Percentiles rank a stretch among this genome's conserved stretches.
phyloP scores from a whole-genome alignment of 2,113 vertebrate species.

The Cyprinodon tularosa region DNA sequence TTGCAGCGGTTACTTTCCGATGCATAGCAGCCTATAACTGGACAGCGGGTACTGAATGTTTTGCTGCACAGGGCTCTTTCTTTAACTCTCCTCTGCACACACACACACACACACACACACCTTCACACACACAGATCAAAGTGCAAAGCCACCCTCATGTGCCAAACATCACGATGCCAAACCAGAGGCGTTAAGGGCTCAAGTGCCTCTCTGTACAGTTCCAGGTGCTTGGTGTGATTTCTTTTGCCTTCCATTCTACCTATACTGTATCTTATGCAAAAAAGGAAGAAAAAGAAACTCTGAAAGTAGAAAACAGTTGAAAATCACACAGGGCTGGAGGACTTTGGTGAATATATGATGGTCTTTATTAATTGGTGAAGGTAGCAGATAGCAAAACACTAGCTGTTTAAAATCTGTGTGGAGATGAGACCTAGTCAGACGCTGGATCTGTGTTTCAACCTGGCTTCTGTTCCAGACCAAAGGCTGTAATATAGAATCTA shows the following conservation, averaged over 20 bases:
- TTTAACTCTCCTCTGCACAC: slow-evolving; percentile 1
- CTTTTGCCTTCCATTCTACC: slow-evolving; percentile 74
- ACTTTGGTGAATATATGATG: slow-evolving; percentile 51
- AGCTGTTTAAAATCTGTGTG: slow-evolving; percentile 49
- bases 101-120: slow-evolving; percentile 22
- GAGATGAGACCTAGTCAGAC: slow-evolving; percentile 36
- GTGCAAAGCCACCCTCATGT: slow-evolving; percentile 60
- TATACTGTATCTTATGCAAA: slow-evolving; percentile 77
- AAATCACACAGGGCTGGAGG: slow-evolving; percentile 28
- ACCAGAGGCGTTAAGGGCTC: slow-evolving; percentile 71
- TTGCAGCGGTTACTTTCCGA: slow-evolving; percentile 19
- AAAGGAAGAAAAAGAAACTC: slow-evolving; percentile 20
- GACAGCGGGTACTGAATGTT: slow-evolving; percentile 1
- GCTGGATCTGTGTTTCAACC: slow-evolving; percentile 58
- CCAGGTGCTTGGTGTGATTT: slow-evolving; percentile 73
- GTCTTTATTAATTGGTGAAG: slow-evolving; percentile 45
- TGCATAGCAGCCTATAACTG: slow-evolving; percentile 16
- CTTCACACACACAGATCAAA: slow-evolving; percentile 40
- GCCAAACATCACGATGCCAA: slow-evolving; percentile 73
- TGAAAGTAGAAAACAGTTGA: slow-evolving; percentile 36
- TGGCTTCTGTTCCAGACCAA: slow-evolving; percentile 64
- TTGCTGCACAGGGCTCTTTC: slow-evolving; percentile 23
- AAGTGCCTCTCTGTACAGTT: slow-evolving; percentile 81
- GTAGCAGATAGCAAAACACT: slow-evolving; percentile 20
- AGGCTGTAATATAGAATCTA: slow-evolving; percentile 61